Conservation (phyloP, 1,140 invertebrate species). For the Cataglyphis hispanica region DNA sequence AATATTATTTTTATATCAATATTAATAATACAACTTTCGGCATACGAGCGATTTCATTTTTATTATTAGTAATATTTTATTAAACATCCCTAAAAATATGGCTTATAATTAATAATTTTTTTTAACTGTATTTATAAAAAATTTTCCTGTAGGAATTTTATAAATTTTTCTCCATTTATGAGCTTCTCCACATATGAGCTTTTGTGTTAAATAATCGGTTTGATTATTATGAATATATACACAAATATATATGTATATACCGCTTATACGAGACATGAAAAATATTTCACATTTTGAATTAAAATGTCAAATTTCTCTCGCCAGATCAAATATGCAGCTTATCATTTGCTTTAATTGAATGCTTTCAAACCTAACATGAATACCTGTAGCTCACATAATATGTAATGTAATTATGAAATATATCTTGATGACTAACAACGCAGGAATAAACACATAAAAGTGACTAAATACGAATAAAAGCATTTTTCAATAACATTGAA, state of each 20-base stretch:
- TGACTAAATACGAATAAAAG: too few relatives aligned
- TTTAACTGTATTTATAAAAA: not conserved
- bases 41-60: not conserved
- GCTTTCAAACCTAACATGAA: conserved; percentile 8
- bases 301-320: not conserved
- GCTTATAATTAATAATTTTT: not conserved
- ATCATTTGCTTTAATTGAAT: not conserved
- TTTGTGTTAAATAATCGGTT: not conserved
- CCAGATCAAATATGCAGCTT: not conserved
- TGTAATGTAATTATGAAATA: too few relatives aligned
- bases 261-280: not conserved
- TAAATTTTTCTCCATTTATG: not conserved
- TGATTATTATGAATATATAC: not conserved
- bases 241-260: too few relatives aligned
- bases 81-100: not conserved
- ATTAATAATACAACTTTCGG: not conserved
- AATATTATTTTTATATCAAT: not conserved
- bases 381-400: not conserved
- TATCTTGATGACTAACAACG: too few relatives aligned
- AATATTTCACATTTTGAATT: conserved; percentile 2
- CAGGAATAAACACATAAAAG: too few relatives aligned
- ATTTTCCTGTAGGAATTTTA: not conserved
- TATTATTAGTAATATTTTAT: too few relatives aligned
- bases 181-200: too few relatives aligned
- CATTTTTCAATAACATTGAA: too few relatives aligned